Percentiles rank a stretch among this genome's conserved stretches.
Evolutionary conservation across 2,113 vertebrate genomes (phyloP).

Genomic region (Coracopsis vasa): DNA sequence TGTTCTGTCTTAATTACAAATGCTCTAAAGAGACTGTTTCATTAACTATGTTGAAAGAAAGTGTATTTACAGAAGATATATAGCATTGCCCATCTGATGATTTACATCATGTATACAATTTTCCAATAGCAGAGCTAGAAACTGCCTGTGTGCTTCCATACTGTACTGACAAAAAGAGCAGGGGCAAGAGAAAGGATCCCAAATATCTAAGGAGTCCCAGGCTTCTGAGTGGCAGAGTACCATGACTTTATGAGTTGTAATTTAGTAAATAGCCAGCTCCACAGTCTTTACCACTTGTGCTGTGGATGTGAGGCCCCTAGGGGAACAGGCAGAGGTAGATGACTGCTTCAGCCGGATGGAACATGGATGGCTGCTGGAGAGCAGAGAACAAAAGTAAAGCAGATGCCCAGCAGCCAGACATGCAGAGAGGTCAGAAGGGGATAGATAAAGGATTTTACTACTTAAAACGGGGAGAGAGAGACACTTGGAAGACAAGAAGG

Average conservation of each 20-base stretch:
- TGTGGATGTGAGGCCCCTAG: background rate
- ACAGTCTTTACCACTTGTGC: background rate
- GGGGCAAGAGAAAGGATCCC: background rate
- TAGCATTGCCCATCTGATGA: background rate
- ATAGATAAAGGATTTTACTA: conserved; percentile 39
- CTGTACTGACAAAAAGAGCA: fast-evolving
- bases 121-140: background rate
- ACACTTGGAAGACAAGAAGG: background rate
- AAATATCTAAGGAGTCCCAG: background rate
- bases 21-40: background rate
- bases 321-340: background rate
- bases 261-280: background rate
- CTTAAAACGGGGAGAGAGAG: conserved; percentile 23
- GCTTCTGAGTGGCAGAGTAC: background rate
- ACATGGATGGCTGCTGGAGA: background rate
- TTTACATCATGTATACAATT: background rate
- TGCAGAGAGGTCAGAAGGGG: conserved; percentile 27
- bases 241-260: background rate
- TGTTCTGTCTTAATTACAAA: background rate
- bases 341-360: background rate
- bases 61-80: background rate
- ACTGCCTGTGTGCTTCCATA: background rate
- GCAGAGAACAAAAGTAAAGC: conserved; percentile 18
- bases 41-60: conserved; percentile 27
- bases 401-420: background rate